A percentile compares a stretch with the other conserved stretches of the same genome.
These are phyloP conservation scores for Rhamphomyia laevipes DNA, from an alignment of 2,888 invertebrate species.

Conservation along the genomic window DNA sequence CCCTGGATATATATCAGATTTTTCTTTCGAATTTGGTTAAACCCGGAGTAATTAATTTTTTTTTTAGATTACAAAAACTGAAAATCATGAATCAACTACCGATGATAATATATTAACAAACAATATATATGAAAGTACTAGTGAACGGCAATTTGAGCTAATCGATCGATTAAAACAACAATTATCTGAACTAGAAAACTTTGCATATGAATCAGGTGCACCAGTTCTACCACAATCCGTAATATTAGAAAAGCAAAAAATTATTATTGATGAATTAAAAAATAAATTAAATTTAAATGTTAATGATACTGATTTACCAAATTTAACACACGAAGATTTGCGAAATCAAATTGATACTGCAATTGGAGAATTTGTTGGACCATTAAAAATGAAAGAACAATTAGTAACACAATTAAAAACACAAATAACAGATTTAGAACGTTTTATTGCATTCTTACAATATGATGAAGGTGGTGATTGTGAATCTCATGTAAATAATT, in stretches of 20 bases:
- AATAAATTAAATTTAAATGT: constrained; percentile 75
- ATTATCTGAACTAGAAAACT: constrained; percentile 67
- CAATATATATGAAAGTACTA: constrained; percentile 37
- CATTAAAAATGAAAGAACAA: constrained; percentile 91
- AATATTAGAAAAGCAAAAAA: constrained; percentile 75
- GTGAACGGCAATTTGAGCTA: constrained; percentile 62
- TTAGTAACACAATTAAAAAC: constrained; percentile 89
- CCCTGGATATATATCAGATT: no score
- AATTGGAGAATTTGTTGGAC: constrained; percentile 82
- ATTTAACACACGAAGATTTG: constrained; percentile 69
- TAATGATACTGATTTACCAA: constrained; percentile 62
- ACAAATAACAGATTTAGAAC: constrained; percentile 93
- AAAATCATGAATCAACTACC: no score
- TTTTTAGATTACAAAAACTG: no score
- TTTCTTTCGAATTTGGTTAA: no score
- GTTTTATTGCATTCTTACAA: constrained; percentile 92
- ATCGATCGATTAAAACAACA: constrained; percentile 85
- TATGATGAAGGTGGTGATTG: constrained; percentile 40
- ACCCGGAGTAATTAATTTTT: no score
- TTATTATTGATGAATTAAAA: constrained; percentile 77
- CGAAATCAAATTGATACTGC: constrained; percentile 82
- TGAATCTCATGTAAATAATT: no score
- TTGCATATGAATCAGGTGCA: constrained; percentile 81
- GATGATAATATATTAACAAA: neutral
- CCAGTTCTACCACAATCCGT: constrained; percentile 63